Base-by-base conservation (phyloP, 2,113 vertebrate genomes). In the Gavia stellata region DNA sequence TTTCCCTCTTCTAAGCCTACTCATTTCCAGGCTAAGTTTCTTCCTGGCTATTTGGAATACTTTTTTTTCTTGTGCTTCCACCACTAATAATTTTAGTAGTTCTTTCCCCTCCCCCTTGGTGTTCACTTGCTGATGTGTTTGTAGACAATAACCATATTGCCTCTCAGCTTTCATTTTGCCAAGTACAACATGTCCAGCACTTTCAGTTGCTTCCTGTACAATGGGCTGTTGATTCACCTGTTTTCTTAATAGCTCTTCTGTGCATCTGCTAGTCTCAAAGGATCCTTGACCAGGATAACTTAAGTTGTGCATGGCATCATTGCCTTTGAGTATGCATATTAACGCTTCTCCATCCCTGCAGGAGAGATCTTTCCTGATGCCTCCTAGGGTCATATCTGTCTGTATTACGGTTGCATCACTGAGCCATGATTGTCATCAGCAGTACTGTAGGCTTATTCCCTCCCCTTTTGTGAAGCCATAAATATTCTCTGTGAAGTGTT, bases 241-340 rank as follows among this genome's bases (percentile, higher is more conserved):
- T 56, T 78, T 52, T 23, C 21, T 86, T 53, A 36, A 31, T 0
- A 63, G 14, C 3, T 1, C 12, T 49, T 72, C 63, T 65, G 19
- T 67, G 25, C 15, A 34, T 53, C 31, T 72, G 47, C 15, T 80
- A 71, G 14, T 14, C 25, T 55, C 38, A 75, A 28, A 74, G 21
- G 25, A 72, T 33, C 33, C 19, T 81, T 10, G 6, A 16, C 8
- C 12, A 31, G 24, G 23, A 42, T 26, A 20, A 44, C 0, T 0
- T 14, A 47, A 62, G 10, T 18, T 33, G 17, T 36, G 9, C 18
- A 18, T 5, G 5, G 16, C 24, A 34, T 16, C 24, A 28, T 18
- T 44, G 44, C 14, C 21, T 70, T 74, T 71, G 34, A 36, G 36
- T 36, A 23, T 11, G 12, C 38, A 50, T 45, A 34, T 34, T 63